Evolutionary conservation across 2,797 vertebrate genomes (phyloP), one percentile per base, ranked within the genome.

Genomic region (Percopsis omiscomaycus): DNA sequence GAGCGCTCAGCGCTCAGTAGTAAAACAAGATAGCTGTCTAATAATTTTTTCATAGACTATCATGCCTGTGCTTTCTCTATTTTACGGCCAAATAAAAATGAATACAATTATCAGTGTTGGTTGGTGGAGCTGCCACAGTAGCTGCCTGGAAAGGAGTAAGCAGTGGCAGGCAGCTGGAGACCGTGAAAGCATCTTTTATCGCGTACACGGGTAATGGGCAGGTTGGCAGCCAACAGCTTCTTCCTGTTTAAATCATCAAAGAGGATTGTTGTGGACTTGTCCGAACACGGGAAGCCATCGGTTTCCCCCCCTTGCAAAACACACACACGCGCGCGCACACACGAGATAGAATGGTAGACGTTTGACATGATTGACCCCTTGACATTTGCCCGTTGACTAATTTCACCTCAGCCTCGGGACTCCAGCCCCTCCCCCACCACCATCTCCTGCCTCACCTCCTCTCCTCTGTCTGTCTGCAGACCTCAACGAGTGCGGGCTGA

Each of bases 401-500:
- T 82, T 81, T 73, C 59, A 51, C 63, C 66, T 60, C 55, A 68
- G 46, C 47, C 14, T 30, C 4, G 58, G 55, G 54, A 57, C 30
- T 37, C 16, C 3, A 52, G 30, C 32, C 12, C 22, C 13, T 16
- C 29, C 55, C 67, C 42, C 60, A 44, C 46, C 45, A 64, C 30
- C 8, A 42, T 9, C n/a, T 28, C 48, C 12, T 45, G 28, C 6
- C 27, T 54, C 3, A 29, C 54, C 53, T 52, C 29, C 61, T 0
- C 58, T 59, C 67, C 52, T 50, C 71, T 54, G 22, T 46, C 42
- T 62, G 16, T 4, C 16, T 47, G 22, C 55, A 51, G 27, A 12
- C 44, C 11, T 3, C 27, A 22, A 45, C 92, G 97, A 99, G 88
- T 99, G 97, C 48, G 97, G 96, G 57, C 90, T 98, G 80, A 96